Percentiles rank a stretch among this genome's conserved stretches.
These are phyloP conservation scores for Globodera rostochiensis DNA, from an alignment of 1,140 invertebrate genomes.

Conservation along the genomic window DNA sequence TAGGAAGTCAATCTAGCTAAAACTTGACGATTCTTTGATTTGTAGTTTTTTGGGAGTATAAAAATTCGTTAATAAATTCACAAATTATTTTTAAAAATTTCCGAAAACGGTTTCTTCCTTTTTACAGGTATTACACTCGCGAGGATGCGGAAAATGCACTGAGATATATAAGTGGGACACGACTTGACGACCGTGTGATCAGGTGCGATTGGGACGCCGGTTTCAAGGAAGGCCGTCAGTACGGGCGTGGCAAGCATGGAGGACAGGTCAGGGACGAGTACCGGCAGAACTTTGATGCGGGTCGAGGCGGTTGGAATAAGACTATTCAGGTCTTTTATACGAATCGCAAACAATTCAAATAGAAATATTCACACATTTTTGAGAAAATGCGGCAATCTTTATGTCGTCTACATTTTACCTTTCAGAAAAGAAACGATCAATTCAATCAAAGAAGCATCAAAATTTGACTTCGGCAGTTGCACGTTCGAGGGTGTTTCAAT, in stretches of 20 bases:
- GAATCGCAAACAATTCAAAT: not conserved
- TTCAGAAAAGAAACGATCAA: constrained; percentile 3
- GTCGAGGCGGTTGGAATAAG: constrained; percentile 80
- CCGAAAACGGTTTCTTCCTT: not conserved
- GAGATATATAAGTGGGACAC: constrained; percentile 93
- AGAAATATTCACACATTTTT: not conserved
- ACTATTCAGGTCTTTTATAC: constrained; percentile 19
- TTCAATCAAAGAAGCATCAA: not conserved
- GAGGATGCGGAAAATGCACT: constrained; percentile 88
- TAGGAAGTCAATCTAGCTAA: too few relatives aligned
- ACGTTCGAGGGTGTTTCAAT: not conserved
- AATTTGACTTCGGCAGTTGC: not conserved
- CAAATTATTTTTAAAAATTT: not conserved
- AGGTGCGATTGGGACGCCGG: constrained; percentile 97
- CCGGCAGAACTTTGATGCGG: constrained; percentile 91
- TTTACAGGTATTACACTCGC: constrained; percentile 78
- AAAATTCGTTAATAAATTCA: too few relatives aligned
- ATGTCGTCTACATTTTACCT: not conserved
- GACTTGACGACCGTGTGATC: constrained; percentile 93
- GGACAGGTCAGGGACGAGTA: constrained; percentile 97
- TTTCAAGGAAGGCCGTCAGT: constrained; percentile 96
- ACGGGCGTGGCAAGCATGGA: constrained; percentile 94
- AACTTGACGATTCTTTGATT: too few relatives aligned
- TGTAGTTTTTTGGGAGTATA: too few relatives aligned
- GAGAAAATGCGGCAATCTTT: not conserved